Percentiles rank a stretch among this genome's conserved stretches.
Conservation (phyloP, 2,113 vertebrate genomes). For the Peromyscus maniculatus region DNA sequence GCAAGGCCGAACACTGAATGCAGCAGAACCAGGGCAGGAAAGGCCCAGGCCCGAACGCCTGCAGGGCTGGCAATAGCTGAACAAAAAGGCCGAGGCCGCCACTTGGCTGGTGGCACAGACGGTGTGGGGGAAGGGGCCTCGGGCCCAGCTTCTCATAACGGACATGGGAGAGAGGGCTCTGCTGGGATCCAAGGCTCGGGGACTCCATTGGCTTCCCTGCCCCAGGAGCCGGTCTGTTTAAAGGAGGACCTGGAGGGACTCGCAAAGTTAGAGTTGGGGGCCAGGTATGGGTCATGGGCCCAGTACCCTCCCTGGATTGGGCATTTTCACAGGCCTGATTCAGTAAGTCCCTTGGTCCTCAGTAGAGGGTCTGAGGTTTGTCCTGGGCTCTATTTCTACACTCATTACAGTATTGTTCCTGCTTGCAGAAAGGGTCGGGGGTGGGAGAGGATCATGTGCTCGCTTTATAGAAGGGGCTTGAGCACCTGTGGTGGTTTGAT, state of each 20-base stretch:
- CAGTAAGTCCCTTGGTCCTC: neutral
- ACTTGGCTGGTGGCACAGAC: neutral
- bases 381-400: neutral
- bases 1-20: conserved; percentile 72
- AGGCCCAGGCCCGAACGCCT: conserved; percentile 57
- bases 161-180: accelerated
- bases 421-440: neutral
- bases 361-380: too few relatives aligned
- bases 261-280: neutral
- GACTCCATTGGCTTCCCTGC: neutral
- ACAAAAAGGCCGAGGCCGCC: neutral
- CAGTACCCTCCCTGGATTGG: neutral
- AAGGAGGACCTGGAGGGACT: accelerated
- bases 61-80: neutral
- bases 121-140: too few relatives aligned
- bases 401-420: neutral
- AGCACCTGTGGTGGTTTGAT: neutral
- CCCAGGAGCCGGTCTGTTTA: neutral
- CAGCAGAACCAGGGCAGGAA: conserved; percentile 36
- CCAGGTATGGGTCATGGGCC: neutral
- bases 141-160: neutral
- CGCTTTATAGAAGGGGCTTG: neutral
- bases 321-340: accelerated
- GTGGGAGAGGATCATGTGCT: too few relatives aligned
- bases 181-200: neutral